Evolutionary conservation across 2,113 vertebrate genomes (phyloP).

Genomic region (Irena cyanogastra): DNA sequence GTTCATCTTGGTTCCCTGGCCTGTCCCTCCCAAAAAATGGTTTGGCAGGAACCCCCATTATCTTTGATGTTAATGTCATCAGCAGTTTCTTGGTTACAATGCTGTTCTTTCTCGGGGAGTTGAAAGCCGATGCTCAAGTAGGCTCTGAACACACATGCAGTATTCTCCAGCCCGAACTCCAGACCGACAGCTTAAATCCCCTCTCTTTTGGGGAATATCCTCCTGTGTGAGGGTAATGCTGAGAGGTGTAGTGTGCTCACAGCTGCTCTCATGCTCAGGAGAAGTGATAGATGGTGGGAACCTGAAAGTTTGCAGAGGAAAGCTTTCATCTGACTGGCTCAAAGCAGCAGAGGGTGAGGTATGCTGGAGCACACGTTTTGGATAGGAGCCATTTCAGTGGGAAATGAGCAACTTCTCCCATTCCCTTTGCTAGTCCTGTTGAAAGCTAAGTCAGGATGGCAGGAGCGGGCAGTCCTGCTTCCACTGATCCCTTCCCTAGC

Average conservation of each 20-base stretch:
- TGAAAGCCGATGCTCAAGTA: slow-evolving; percentile 16
- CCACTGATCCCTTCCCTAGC: background rate
- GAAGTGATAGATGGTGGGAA: slow-evolving; percentile 23
- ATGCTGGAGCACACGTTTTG: background rate
- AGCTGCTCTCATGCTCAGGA: background rate
- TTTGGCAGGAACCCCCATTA: slow-evolving; percentile 25
- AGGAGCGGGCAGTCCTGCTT: background rate
- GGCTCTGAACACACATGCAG: background rate
- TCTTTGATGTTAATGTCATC: slow-evolving; percentile 58
- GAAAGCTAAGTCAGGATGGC: background rate
- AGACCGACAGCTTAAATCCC: background rate
- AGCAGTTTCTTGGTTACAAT: slow-evolving; percentile 32
- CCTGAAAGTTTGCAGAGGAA: background rate
- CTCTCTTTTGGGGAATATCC: background rate
- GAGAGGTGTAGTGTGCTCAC: background rate
- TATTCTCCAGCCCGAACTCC: background rate
- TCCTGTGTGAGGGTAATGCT: background rate
- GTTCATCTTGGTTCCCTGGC: slow-evolving; percentile 21
- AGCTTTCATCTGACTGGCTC: background rate
- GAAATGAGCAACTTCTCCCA: background rate
- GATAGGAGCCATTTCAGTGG: background rate
- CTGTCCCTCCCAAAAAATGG: slow-evolving; percentile 4
- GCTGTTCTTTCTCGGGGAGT: background rate
- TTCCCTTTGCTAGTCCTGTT: background rate
- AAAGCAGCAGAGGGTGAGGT: background rate